phyloP scores from a whole-genome alignment of 2,113 vertebrate species.

The Tor tambroides region DNA sequence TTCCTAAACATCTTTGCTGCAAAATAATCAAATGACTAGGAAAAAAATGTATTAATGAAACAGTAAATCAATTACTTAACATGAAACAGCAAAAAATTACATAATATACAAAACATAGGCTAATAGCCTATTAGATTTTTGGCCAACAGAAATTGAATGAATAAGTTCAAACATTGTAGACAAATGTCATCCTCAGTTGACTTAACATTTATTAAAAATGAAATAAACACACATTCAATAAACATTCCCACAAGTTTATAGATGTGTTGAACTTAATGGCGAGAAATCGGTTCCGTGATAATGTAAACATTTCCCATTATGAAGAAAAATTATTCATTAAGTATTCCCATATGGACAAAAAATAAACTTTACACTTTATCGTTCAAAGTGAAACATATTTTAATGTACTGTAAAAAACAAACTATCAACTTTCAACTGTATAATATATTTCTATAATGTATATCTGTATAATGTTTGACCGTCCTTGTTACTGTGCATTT shows the following conservation, averaged over 20 bases:
- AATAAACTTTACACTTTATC: background rate
- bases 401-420: background rate
- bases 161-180: background rate
- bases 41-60: background rate
- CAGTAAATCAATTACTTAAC: background rate
- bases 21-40: background rate
- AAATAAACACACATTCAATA: background rate
- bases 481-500: slow-evolving; percentile 15
- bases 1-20: background rate
- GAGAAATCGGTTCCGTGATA: background rate
- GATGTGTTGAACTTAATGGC: background rate
- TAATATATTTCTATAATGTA: background rate
- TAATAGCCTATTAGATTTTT: too few relatives aligned
- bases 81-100: background rate
- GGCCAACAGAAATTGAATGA: too few relatives aligned
- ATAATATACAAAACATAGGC: too few relatives aligned
- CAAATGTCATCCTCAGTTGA: background rate
- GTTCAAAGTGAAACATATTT: background rate
- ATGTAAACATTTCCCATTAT: background rate
- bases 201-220: background rate
- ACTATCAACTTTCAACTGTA: background rate
- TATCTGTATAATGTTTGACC: slow-evolving; percentile 29
- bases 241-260: background rate
- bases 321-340: background rate
- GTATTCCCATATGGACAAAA: background rate